phyloP scores from a whole-genome alignment of 2,113 vertebrate genomes.

The Eulemur rufifrons region DNA sequence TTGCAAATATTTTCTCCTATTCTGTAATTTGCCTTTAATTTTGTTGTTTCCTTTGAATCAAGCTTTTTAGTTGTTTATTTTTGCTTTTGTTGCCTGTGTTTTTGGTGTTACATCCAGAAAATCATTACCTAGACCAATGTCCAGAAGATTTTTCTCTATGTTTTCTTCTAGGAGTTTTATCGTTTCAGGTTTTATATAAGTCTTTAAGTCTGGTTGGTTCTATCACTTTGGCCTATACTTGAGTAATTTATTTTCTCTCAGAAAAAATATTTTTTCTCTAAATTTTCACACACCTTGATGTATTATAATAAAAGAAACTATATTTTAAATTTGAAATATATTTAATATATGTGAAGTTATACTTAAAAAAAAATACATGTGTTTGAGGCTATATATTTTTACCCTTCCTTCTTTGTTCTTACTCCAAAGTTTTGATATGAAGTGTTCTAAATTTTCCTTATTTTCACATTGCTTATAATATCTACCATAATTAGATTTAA shows the following conservation, averaged over 20 bases:
- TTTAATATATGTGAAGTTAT: not conserved
- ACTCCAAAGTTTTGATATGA: not conserved
- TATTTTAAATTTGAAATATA: not conserved
- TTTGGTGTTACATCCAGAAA: not conserved
- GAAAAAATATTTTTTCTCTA: not conserved
- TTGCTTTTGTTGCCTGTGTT: not conserved
- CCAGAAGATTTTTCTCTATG: too few relatives aligned
- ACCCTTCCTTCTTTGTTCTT: not conserved
- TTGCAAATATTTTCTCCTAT: not conserved
- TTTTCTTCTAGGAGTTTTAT: not conserved
- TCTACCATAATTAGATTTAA: not conserved
- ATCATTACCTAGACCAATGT: not conserved
- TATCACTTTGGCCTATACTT: not conserved
- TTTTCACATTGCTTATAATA: not conserved
- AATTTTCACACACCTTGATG: not conserved
- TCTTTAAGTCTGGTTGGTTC: not conserved
- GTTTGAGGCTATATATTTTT: not conserved
- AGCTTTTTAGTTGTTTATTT: not conserved
- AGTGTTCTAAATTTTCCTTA: not conserved
- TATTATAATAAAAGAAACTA: not conserved
- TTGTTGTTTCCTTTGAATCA: not conserved
- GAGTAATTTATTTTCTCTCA: not conserved
- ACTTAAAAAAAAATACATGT: not conserved
- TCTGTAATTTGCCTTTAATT: not conserved
- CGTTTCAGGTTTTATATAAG: not conserved